Evolutionary conservation across 2,113 vertebrate genomes (phyloP).

Genomic region (Bostrychus sinensis): DNA sequence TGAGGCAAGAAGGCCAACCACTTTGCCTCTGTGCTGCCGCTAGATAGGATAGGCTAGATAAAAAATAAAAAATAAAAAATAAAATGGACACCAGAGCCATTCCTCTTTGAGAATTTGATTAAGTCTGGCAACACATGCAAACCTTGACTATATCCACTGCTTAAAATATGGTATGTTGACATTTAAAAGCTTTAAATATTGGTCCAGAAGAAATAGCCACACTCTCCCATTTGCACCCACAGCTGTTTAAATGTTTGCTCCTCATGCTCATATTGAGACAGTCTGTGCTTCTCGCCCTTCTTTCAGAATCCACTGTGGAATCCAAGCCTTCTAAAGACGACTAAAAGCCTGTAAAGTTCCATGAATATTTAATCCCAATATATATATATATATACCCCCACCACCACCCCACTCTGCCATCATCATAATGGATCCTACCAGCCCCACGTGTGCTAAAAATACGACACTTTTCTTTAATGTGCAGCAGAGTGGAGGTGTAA

Average conservation of each 20-base stretch:
- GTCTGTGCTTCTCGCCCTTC: neutral
- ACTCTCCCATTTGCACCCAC: neutral
- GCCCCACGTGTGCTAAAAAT: neutral
- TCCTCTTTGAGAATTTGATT: too few species aligned
- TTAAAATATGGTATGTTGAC: neutral
- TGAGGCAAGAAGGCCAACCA: too few species aligned
- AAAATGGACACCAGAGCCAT: too few species aligned
- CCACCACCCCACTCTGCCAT: neutral
- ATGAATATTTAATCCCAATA: neutral
- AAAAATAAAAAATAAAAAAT: too few species aligned
- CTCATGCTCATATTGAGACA: neutral
- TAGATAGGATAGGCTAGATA: too few species aligned
- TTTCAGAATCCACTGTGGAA: neutral
- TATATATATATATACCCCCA: too few species aligned
- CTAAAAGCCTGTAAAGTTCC: conserved; percentile 3
- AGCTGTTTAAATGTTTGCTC: neutral
- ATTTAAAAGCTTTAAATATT: neutral
- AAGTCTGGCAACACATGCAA: too few species aligned
- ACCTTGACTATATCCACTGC: too few species aligned
- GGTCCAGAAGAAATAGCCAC: neutral
- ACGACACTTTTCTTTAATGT: neutral
- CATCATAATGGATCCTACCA: neutral
- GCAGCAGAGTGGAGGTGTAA: neutral
- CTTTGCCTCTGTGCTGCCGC: too few species aligned
- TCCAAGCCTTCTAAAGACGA: neutral